Conservation (phyloP, 1,140 invertebrate genomes). For the Leptinotarsa defecta region DNA sequence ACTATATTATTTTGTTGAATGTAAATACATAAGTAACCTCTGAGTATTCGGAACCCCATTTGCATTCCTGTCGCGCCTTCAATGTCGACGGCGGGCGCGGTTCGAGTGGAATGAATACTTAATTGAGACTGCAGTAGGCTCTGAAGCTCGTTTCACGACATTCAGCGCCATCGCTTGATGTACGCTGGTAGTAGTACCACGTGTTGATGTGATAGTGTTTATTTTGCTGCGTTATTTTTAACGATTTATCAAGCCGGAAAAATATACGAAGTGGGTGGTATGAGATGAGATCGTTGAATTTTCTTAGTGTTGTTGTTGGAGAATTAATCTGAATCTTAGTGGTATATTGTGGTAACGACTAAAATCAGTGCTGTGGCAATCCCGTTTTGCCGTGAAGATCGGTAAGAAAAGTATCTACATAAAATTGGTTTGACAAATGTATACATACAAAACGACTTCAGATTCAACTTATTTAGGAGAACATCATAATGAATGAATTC, state of each 20-base stretch:
- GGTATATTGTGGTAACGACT: too few species aligned
- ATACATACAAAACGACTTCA: too few species aligned
- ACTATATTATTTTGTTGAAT: too few species aligned
- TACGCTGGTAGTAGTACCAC: background rate
- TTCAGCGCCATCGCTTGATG: background rate
- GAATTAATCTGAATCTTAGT: too few species aligned
- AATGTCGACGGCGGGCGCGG: background rate
- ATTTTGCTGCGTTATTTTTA: constrained; percentile 6
- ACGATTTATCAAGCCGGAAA: constrained; percentile 8
- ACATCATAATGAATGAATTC: too few species aligned
- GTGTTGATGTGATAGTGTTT: background rate
- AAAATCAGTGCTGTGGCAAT: too few species aligned
- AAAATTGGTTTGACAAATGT: too few species aligned
- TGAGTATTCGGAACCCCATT: too few species aligned
- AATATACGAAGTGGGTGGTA: constrained; percentile 8
- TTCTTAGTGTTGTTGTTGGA: background rate
- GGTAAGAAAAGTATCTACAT: too few species aligned
- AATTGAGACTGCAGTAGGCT: constrained; percentile 2
- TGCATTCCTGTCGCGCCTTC: background rate
- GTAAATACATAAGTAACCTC: too few species aligned
- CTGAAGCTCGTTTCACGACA: background rate
- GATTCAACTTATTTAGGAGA: too few species aligned
- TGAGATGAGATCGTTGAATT: constrained; percentile 1
- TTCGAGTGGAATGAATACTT: background rate
- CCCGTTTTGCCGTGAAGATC: too few species aligned